Evolutionary conservation across 1,140 invertebrate species (phyloP).

Genomic region (Pogonus chalceus): DNA sequence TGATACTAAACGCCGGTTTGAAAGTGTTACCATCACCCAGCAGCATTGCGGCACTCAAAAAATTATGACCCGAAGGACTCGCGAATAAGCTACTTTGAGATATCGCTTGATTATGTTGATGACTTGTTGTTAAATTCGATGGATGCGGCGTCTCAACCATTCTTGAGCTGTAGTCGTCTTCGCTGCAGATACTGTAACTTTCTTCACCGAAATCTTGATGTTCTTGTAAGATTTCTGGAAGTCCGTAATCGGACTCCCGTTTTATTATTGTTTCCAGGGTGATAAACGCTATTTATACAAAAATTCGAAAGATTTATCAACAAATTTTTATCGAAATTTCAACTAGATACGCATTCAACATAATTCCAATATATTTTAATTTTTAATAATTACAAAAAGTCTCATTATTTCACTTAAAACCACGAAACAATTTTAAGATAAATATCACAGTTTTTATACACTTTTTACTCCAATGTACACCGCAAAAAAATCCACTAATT

Average conservation of each 20-base stretch:
- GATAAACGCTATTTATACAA: no score
- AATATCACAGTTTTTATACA: no score
- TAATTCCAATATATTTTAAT: no score
- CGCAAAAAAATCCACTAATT: no score
- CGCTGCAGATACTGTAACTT: constrained; percentile 1
- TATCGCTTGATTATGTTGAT: background rate
- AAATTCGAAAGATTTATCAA: no score
- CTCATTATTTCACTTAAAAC: no score
- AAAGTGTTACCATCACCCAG: background rate
- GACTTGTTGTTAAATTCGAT: background rate
- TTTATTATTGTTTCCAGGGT: background rate
- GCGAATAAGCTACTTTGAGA: background rate
- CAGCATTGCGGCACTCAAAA: constrained; percentile 1
- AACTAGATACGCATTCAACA: no score
- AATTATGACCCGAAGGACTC: background rate
- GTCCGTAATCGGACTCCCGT: background rate
- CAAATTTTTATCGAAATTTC: no score
- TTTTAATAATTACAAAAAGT: no score
- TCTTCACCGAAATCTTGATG: background rate
- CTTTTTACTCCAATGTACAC: no score
- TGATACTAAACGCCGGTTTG: background rate
- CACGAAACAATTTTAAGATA: no score
- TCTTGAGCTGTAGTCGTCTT: constrained; percentile 1
- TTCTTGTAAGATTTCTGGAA: background rate
- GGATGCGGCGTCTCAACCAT: constrained; percentile 1